These are phyloP conservation scores for Branchellion lobata DNA, from an alignment of 2,888 invertebrate species.

Conservation along the genomic window DNA sequence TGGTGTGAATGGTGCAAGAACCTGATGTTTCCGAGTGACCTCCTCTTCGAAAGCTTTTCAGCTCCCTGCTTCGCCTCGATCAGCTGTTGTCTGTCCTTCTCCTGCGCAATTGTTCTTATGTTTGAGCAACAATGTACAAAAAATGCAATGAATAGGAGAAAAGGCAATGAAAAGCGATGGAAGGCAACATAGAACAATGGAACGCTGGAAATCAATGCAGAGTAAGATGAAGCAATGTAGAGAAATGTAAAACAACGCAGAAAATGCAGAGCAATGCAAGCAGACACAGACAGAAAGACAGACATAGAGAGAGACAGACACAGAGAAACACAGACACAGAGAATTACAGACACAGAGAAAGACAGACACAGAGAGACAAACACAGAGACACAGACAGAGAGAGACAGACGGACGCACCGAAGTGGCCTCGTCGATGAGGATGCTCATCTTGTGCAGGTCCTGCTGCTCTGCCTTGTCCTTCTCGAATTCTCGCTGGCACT, in stretches of 20 bases:
- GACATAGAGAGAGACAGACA: not conserved
- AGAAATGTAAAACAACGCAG: no score
- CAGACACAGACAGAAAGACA: not conserved
- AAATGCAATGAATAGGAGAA: no score
- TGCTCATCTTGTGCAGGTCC: slow-evolving; percentile 57
- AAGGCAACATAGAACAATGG: no score
- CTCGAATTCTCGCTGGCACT: slow-evolving; percentile 87
- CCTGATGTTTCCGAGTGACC: slow-evolving; percentile 53
- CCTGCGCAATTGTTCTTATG: slow-evolving; percentile 41
- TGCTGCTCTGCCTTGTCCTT: slow-evolving; percentile 75
- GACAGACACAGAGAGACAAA: slow-evolving; percentile 50
- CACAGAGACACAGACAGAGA: slow-evolving; percentile 11
- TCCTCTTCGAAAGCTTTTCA: slow-evolving; percentile 48
- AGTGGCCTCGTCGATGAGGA: slow-evolving; percentile 55
- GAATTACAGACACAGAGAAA: not conserved
- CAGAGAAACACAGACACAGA: not conserved
- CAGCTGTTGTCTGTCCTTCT: slow-evolving; percentile 48
- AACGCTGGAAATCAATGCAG: not conserved
- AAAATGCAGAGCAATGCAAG: not conserved
- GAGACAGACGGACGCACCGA: no score
- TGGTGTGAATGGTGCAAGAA: not conserved
- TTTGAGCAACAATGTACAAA: no score
- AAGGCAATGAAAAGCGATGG: no score
- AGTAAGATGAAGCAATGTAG: not conserved
- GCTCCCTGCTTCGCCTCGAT: slow-evolving; percentile 45